Percentiles rank a stretch among this genome's conserved stretches.
These are phyloP conservation scores for Pteropus rufus DNA, from an alignment of 2,797 vertebrate species.

Conservation along the genomic window DNA sequence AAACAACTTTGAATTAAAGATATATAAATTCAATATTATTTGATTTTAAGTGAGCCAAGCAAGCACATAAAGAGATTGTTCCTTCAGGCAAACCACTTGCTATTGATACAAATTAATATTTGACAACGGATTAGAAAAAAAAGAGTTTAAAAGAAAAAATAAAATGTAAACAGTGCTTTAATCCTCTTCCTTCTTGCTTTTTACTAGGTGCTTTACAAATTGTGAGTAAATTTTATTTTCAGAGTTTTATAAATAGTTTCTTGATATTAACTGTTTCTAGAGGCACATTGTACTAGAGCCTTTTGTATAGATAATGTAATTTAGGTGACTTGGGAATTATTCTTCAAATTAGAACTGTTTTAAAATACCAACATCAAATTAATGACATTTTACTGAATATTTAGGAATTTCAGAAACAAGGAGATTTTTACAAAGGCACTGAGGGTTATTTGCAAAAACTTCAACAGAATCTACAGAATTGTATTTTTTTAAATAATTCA, in stretches of 20 bases:
- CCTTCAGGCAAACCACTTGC: slow-evolving; percentile 41
- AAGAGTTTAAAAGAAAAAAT: not conserved
- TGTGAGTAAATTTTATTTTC: slow-evolving; percentile 8
- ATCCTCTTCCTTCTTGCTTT: not conserved
- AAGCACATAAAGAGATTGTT: slow-evolving; percentile 16
- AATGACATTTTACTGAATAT: slow-evolving; percentile 34
- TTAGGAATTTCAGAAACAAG: slow-evolving; percentile 2
- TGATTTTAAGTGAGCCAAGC: slow-evolving; percentile 26
- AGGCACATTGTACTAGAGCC: not conserved
- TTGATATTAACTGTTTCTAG: slow-evolving; percentile 29
- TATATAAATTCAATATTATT: slow-evolving; percentile 45
- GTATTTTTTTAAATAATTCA: not conserved
- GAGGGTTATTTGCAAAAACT: not conserved
- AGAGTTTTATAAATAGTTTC: slow-evolving; percentile 42
- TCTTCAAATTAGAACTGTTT: slow-evolving; percentile 10
- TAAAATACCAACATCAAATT: slow-evolving; percentile 20
- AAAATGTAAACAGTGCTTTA: slow-evolving; percentile 25
- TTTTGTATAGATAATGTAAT: slow-evolving; percentile 3
- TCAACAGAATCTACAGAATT: not conserved
- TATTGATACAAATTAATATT: slow-evolving; percentile 55
- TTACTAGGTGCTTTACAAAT: slow-evolving; percentile 16
- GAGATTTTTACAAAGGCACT: not conserved
- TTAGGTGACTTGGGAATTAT: not conserved
- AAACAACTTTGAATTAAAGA: slow-evolving; percentile 47
- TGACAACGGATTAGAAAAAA: not conserved